A percentile compares a stretch with the other conserved stretches of the same genome.
These are phyloP conservation scores for Zoanthus sansibaricus DNA, from an alignment of 92 coral and sea anemone species.

Conservation along the genomic window DNA sequence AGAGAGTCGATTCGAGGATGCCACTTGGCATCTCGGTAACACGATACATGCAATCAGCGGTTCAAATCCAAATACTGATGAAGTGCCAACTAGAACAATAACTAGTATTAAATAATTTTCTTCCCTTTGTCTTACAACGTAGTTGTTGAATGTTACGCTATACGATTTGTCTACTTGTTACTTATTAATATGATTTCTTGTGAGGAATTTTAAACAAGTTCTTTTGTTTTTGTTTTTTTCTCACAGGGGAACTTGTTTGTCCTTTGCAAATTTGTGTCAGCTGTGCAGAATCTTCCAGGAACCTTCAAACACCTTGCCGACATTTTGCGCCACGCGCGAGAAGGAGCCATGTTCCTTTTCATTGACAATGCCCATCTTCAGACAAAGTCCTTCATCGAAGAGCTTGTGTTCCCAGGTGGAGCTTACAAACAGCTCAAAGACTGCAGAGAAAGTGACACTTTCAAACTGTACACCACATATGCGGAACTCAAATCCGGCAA, in stretches of 20 bases:
- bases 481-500: constrained; percentile 95
- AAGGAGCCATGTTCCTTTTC: constrained; percentile 92
- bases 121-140: too few species aligned
- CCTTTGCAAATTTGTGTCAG: constrained; percentile 95
- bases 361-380: constrained; percentile 99
- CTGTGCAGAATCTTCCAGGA: constrained; percentile 93
- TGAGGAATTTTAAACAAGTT: not conserved
- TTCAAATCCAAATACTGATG: too few species aligned
- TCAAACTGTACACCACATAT: constrained; percentile 89
- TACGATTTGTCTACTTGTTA: not conserved
- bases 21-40: too few species aligned
- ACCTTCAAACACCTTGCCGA: constrained; percentile 81
- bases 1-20: too few species aligned
- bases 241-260: constrained; percentile 86
- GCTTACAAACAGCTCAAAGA: constrained; percentile 75
- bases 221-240: not conserved
- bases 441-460: constrained; percentile 80
- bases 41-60: too few species aligned
- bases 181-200: not conserved
- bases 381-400: constrained; percentile 92
- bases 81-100: too few species aligned
- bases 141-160: too few species aligned
- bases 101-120: too few species aligned
- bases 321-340: constrained; percentile 74
- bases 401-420: constrained; percentile 86